Conservation (phyloP, 2,888 invertebrate species). For the Biston stratarius region DNA sequence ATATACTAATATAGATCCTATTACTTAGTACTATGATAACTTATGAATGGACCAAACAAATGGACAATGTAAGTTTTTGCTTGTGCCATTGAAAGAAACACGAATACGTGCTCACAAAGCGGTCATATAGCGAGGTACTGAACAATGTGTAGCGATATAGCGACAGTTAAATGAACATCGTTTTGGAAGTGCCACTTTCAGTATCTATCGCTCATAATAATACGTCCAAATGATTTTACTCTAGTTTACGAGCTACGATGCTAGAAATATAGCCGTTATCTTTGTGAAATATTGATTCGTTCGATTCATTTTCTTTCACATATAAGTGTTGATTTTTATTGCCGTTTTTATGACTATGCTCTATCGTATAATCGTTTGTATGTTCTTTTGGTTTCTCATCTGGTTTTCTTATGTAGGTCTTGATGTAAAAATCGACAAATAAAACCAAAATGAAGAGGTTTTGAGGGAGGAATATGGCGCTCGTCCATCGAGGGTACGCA, state of each 20-base stretch:
- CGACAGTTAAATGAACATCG: no score
- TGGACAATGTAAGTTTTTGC: no score
- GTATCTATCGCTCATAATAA: no score
- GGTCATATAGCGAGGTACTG: no score
- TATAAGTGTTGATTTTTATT: conserved; percentile 5
- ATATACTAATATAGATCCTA: no score
- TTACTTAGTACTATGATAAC: no score
- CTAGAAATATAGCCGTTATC: conserved; percentile 16
- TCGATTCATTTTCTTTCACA: conserved; percentile 15
- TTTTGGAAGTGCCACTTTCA: no score
- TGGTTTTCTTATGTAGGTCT: conserved; percentile 83
- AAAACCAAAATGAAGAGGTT: conserved; percentile 88
- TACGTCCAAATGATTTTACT: conserved; percentile 22
- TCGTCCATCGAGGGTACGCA: conserved; percentile 84
- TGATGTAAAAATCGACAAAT: conserved; percentile 89
- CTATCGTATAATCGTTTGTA: background rate
- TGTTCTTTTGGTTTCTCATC: conserved; percentile 9
- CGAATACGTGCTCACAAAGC: no score
- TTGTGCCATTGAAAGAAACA: no score
- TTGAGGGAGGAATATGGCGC: conserved; percentile 87
- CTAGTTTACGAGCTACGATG: conserved; percentile 22
- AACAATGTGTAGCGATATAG: no score
- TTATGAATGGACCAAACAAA: no score
- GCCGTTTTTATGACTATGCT: conserved; percentile 5
- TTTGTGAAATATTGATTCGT: conserved; percentile 8